These are phyloP conservation scores for Nephrocerus scutellatus DNA, from an alignment of 2,888 invertebrate genomes.

Conservation along the genomic window DNA sequence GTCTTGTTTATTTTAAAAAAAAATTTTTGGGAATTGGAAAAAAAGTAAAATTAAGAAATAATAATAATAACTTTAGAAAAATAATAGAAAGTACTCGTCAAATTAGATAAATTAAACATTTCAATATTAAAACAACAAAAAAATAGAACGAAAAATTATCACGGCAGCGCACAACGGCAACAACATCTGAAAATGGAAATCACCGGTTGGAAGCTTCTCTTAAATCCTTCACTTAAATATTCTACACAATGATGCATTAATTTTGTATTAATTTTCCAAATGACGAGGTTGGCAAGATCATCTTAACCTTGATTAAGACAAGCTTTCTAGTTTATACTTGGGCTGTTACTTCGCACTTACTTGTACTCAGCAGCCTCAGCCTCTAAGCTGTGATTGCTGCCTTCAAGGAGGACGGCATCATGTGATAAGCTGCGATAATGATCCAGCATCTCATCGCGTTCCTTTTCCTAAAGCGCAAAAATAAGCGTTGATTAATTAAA, in stretches of 20 bases:
- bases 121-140: slow-evolving; percentile 36
- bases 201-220: too few relatives aligned
- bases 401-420: slow-evolving; percentile 70
- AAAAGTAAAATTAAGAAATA: slow-evolving; percentile 19
- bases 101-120: slow-evolving; percentile 10
- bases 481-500: too few relatives aligned
- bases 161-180: slow-evolving; percentile 18
- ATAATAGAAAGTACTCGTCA: too few relatives aligned
- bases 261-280: too few relatives aligned
- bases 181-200: slow-evolving; percentile 16
- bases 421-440: slow-evolving; percentile 70
- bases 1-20: slow-evolving; percentile 29
- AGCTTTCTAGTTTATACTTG: slow-evolving; percentile 3
- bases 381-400: slow-evolving; percentile 72
- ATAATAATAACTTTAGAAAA: too few relatives aligned
- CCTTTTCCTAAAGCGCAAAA: slow-evolving; percentile 71
- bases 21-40: slow-evolving; percentile 11
- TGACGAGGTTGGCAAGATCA: too few relatives aligned
- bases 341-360: too few relatives aligned
- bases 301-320: too few relatives aligned
- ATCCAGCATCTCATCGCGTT: slow-evolving; percentile 72
- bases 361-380: slow-evolving; percentile 67
- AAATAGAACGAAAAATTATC: slow-evolving; percentile 12
- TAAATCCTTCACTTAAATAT: too few relatives aligned
- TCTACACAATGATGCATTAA: too few relatives aligned